Base-by-base conservation (phyloP, 1,140 invertebrate species). In the Leucophenga varia region DNA sequence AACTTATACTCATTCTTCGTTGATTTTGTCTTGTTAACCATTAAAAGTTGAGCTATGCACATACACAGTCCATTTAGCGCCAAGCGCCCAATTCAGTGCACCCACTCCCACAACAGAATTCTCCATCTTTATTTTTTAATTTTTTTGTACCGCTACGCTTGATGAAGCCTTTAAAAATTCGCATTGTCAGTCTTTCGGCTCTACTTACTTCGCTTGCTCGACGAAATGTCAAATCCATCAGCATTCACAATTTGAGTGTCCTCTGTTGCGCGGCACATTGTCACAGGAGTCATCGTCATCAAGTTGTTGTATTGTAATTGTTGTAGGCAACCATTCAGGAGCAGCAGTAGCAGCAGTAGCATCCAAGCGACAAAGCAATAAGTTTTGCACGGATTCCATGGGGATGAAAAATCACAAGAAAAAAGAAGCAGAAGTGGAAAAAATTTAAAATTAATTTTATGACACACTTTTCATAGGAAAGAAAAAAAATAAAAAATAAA, bases 391-490 rank as follows among this genome's bases (percentile, higher is more conserved):
- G 55, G 56, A 5, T 68, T 63, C 63, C 63, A 63, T 68, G 47
- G 63, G 63, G 63, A 67, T 67, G 63, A 67, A 67, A 61, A 63
- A 64, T 68, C 64, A 55, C 25, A 50, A 57, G 55, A 49, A 25
- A 28, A 41, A 43, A 49, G 64, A 61, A 25, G 10, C 32, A 51
- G 40, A 61, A 67, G 48, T 40, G 49, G 67, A 67, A 67, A 47
- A 67, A 67, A 67, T 67, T 67, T 67, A 67, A 67, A 67, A 67
- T 67, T 67, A 67, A 67, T 67, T 67, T 67, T 67, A 67, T 68
- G 63, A 67, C 63, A 67, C 63, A 67, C 63, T 67, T 67, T 67
- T 68, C 59, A 67, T 67, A 63, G 63, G 64, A 67, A 59, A 67
- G 39, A 50, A 25, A 25, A 25, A 25, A 25, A 25, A 25, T 25